phyloP scores from a whole-genome alignment of 2,113 vertebrate genomes.

The Lophotis ruficrista region DNA sequence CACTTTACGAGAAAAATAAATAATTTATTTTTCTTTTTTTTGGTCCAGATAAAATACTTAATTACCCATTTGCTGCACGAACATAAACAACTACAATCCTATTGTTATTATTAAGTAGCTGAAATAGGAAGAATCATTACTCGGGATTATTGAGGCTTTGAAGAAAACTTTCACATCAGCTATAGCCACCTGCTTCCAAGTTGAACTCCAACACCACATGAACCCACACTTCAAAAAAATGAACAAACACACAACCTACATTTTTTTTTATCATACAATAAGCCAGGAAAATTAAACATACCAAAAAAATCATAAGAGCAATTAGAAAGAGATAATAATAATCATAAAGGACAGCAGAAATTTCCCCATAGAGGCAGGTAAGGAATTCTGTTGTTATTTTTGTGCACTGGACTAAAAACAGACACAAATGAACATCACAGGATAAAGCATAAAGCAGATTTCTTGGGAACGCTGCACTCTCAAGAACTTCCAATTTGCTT shows the following conservation, averaged over 20 bases:
- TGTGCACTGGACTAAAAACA: not conserved
- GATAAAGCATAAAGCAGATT: not conserved
- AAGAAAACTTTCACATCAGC: not conserved
- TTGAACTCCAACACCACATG: not conserved
- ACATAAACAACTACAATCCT: not conserved
- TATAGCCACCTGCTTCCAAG: not conserved
- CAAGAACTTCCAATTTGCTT: not conserved
- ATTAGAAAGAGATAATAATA: not conserved
- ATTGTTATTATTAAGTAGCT: not conserved
- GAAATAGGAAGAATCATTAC: not conserved
- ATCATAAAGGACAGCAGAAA: not conserved
- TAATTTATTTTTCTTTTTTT: not conserved
- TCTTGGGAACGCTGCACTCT: not conserved
- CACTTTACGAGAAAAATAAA: not conserved
- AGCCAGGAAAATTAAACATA: not conserved
- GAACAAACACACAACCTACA: not conserved
- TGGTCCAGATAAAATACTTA: not conserved
- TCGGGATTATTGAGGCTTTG: not conserved
- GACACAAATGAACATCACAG: not conserved
- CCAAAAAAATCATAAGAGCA: not conserved
- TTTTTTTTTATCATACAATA: not conserved
- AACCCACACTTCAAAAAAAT: not conserved
- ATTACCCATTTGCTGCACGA: not conserved
- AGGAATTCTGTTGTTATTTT: not conserved
- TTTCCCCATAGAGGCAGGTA: not conserved